phyloP scores from a whole-genome alignment of 2,797 vertebrate species.

The Acanthurus lineatus region DNA sequence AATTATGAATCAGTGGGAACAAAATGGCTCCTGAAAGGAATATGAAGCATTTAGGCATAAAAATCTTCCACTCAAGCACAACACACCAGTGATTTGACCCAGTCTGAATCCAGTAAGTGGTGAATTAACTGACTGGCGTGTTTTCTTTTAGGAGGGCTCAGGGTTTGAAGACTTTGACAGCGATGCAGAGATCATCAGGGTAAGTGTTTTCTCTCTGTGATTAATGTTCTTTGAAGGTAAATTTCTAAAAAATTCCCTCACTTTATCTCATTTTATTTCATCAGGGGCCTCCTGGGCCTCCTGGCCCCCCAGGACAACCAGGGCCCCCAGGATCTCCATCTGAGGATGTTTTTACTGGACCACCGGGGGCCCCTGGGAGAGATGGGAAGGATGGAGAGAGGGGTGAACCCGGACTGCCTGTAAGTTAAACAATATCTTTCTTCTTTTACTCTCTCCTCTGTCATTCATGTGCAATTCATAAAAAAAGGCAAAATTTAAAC shows the following conservation, averaged over 20 bases:
- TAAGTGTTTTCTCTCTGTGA: constrained; percentile 63
- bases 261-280: neutral
- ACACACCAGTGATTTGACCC: neutral
- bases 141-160: constrained; percentile 86
- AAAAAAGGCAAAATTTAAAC: neutral
- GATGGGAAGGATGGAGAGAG: constrained; percentile 85
- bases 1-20: neutral
- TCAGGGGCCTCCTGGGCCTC: constrained; percentile 91
- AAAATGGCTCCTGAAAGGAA: neutral
- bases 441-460: neutral
- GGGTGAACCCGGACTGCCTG: constrained; percentile 88
- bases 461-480: too few relatives aligned
- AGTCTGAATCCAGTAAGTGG: neutral
- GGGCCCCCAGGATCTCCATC: constrained; percentile 81
- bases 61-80: neutral
- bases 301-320: constrained; percentile 88
- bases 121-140: constrained; percentile 4
- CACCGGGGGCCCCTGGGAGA: constrained; percentile 86
- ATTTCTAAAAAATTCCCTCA: neutral
- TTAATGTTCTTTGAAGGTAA: neutral
- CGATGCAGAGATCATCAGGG: constrained; percentile 84
- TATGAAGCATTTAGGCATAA: neutral
- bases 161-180: constrained; percentile 87
- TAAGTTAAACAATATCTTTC: constrained; percentile 76
- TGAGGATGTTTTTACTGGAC: constrained; percentile 70